These are phyloP conservation scores for Octodon degus DNA, from an alignment of 2,113 vertebrate genomes.

Conservation along the genomic window DNA sequence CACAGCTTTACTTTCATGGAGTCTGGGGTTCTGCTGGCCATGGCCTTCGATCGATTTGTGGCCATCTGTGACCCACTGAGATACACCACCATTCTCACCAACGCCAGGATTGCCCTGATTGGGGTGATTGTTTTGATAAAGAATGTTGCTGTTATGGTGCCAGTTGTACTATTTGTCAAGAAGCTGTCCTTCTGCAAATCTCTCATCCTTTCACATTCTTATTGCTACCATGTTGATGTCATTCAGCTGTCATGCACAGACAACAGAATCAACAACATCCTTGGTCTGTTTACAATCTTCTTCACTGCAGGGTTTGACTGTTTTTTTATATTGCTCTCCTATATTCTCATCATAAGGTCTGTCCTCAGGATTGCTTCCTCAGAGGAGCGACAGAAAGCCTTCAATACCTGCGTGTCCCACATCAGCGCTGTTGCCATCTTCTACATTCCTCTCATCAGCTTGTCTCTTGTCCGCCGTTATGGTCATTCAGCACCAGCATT, in stretches of 20 bases:
- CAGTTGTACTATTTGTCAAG: slow-evolving; percentile 71
- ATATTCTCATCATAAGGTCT: slow-evolving; percentile 72
- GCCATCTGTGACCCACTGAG: slow-evolving; percentile 78
- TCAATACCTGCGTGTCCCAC: slow-evolving; percentile 72
- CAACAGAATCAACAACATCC: slow-evolving; percentile 69
- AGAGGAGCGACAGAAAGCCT: slow-evolving; percentile 59
- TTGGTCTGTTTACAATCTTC: slow-evolving; percentile 75
- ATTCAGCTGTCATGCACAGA: slow-evolving; percentile 76
- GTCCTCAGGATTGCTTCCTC: slow-evolving; percentile 74
- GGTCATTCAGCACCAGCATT: slow-evolving; percentile 67
- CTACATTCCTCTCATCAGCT: slow-evolving; percentile 59
- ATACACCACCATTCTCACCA: slow-evolving; percentile 72
- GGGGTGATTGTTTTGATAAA: slow-evolving; percentile 49
- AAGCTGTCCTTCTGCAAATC: slow-evolving; percentile 73
- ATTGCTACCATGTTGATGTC: slow-evolving; percentile 79
- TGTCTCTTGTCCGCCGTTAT: slow-evolving; percentile 62
- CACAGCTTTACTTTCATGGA: slow-evolving; percentile 78
- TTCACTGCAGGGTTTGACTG: slow-evolving; percentile 77
- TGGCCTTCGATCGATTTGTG: slow-evolving; percentile 61
- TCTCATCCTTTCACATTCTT: slow-evolving; percentile 73
- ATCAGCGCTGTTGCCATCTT: slow-evolving; percentile 65
- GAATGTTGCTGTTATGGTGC: slow-evolving; percentile 68
- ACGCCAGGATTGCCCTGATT: slow-evolving; percentile 63
- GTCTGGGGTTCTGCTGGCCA: slow-evolving; percentile 75
- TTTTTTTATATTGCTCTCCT: slow-evolving; percentile 76